phyloP scores from a whole-genome alignment of 2,797 vertebrate genomes.

The Karalla daura region DNA sequence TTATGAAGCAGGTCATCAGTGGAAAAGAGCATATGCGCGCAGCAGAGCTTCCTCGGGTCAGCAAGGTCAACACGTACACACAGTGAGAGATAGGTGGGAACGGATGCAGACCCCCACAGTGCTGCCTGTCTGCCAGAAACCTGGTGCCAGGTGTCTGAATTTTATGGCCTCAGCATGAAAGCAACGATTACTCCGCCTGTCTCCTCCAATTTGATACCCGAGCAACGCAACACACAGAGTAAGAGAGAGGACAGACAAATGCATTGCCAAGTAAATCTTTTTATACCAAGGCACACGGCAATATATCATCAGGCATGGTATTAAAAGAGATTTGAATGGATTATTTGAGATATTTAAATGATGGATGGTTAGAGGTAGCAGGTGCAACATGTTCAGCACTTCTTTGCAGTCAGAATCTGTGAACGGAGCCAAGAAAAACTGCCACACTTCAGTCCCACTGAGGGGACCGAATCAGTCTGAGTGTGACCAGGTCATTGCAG shows the following conservation, averaged over 20 bases:
- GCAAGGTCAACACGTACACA: slow-evolving; percentile 61
- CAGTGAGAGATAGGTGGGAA: slow-evolving; percentile 50
- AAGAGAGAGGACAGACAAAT: slow-evolving; percentile 34
- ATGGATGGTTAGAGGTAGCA: slow-evolving; percentile 26
- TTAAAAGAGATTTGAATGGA: slow-evolving; percentile 23
- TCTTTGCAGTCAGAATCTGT: slow-evolving; percentile 6
- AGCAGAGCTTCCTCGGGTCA: slow-evolving; percentile 58
- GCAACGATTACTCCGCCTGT: slow-evolving; percentile 66
- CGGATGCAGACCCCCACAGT: slow-evolving; percentile 59
- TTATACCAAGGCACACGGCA: not conserved
- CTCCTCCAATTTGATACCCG: slow-evolving; percentile 65
- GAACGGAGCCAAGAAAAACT: slow-evolving; percentile 12
- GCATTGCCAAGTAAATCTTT: slow-evolving; percentile 10
- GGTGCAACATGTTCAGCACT: slow-evolving; percentile 6
- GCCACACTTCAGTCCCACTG: slow-evolving; percentile 42
- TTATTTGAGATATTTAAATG: slow-evolving; percentile 11
- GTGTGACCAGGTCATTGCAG: slow-evolving; percentile 43
- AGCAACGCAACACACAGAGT: slow-evolving; percentile 33
- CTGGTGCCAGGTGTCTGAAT: slow-evolving; percentile 76
- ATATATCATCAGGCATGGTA: slow-evolving; percentile 7
- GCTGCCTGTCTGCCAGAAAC: slow-evolving; percentile 68
- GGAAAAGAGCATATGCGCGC: slow-evolving; percentile 66
- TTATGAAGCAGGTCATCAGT: slow-evolving; percentile 36
- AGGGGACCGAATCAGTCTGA: slow-evolving; percentile 41
- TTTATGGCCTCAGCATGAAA: slow-evolving; percentile 70